phyloP scores from a whole-genome alignment of 64 coral and sea anemone species.

The Cladopsammia gracilis region DNA sequence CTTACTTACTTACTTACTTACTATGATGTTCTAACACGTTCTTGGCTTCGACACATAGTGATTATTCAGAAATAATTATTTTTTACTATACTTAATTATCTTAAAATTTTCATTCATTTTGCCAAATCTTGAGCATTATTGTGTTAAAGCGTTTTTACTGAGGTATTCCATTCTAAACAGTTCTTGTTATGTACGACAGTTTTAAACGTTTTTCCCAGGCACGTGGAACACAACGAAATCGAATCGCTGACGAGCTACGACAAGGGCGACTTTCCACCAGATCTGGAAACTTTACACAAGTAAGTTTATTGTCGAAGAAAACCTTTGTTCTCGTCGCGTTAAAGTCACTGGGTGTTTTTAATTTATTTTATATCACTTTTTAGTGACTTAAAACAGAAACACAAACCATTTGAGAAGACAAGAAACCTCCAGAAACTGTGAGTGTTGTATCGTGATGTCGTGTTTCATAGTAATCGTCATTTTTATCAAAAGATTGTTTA shows the following conservation, averaged over 20 bases:
- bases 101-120: too few relatives aligned
- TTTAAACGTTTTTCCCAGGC: constrained; percentile 39
- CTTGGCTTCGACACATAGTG: too few relatives aligned
- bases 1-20: too few relatives aligned
- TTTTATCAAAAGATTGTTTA: background rate
- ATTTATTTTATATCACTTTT: background rate
- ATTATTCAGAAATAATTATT: too few relatives aligned
- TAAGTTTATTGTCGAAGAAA: constrained; percentile 27
- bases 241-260: constrained; percentile 75
- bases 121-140: too few relatives aligned
- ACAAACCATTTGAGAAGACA: constrained; percentile 84
- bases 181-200: too few relatives aligned
- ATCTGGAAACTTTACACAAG: constrained; percentile 76
- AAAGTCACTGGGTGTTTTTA: background rate
- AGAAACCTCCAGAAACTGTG: constrained; percentile 71
- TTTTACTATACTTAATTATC: too few relatives aligned
- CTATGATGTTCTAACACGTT: too few relatives aligned
- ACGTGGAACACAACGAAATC: constrained; percentile 78
- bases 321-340: too few relatives aligned
- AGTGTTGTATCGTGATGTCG: constrained; percentile 13
- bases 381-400: constrained; percentile 78
- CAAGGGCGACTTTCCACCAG: constrained; percentile 83
- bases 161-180: too few relatives aligned
- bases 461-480: background rate
- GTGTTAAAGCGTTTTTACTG: too few relatives aligned